Evolutionary conservation across 2,888 invertebrate species (phyloP).

Genomic region (Cerastoderma edule): DNA sequence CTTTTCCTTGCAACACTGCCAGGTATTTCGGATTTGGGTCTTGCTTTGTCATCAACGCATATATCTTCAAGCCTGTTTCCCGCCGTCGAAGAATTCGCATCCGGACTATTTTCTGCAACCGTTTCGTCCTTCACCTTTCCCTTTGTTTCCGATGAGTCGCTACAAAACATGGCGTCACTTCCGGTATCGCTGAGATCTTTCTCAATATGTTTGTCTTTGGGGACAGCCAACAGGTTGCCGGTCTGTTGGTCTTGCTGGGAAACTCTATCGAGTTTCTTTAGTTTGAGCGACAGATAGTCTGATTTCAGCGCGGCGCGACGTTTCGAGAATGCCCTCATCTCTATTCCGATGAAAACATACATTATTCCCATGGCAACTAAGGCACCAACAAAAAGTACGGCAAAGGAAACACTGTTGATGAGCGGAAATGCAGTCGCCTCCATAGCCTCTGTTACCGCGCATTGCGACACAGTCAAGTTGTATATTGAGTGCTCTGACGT

Average conservation of each 20-base stretch:
- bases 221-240: no score
- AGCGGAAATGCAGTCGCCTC: constrained; percentile 56
- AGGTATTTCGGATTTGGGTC: neutral
- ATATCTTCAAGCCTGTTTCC: neutral
- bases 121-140: no score
- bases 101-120: no score
- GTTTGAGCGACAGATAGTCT: neutral
- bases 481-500: constrained; percentile 28
- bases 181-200: neutral
- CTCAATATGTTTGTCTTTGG: no score
- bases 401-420: constrained; percentile 53
- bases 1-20: neutral
- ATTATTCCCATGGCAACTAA: constrained; percentile 47
- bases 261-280: neutral
- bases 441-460: constrained; percentile 61
- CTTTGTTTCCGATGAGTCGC: constrained; percentile 38
- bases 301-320: neutral
- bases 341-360: constrained; percentile 59
- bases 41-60: neutral
- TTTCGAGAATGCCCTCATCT: constrained; percentile 42
- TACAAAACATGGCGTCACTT: constrained; percentile 39
- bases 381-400: constrained; percentile 50
- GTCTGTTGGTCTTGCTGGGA: neutral
- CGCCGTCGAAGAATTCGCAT: no score
- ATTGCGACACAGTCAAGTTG: constrained; percentile 60